A percentile compares a stretch with the other conserved stretches of the same genome.
These are phyloP conservation scores for Pheosia gnoma DNA, from an alignment of 2,888 invertebrate species.

Conservation along the genomic window DNA sequence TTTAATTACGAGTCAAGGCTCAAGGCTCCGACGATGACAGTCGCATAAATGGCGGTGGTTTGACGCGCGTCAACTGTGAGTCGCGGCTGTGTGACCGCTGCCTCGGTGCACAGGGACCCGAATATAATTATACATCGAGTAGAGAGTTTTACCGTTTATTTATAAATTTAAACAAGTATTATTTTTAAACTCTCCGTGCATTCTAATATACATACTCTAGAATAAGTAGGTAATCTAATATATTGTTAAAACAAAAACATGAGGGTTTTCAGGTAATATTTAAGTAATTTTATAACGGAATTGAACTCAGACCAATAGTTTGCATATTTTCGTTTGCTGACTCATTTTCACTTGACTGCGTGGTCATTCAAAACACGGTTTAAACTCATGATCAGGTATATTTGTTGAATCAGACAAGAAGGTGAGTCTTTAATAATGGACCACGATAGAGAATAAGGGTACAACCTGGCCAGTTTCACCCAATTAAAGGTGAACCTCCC, in stretches of 20 bases:
- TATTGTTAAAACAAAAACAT: no score
- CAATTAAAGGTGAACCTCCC: constrained; percentile 80
- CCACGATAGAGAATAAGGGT: constrained; percentile 42
- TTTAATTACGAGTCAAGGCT: constrained; percentile 59
- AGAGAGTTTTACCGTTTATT: background rate
- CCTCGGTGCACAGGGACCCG: constrained; percentile 19
- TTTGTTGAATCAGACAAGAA: constrained; percentile 22
- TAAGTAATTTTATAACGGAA: no score
- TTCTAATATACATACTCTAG: no score
- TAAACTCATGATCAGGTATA: no score
- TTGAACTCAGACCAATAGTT: no score
- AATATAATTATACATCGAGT: constrained; percentile 10
- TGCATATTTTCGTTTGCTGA: no score
- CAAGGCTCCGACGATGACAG: constrained; percentile 45
- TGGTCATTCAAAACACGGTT: no score
- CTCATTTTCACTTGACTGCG: no score
- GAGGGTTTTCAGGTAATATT: no score
- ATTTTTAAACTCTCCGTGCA: no score
- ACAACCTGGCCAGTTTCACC: constrained; percentile 61
- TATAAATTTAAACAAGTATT: no score
- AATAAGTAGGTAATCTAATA: no score
- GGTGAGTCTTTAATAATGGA: constrained; percentile 53
- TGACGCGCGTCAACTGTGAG: constrained; percentile 41
- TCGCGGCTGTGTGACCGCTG: constrained; percentile 16
- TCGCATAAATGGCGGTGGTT: constrained; percentile 46